These are phyloP conservation scores for Ageneiosus marmoratus DNA, from an alignment of 2,113 vertebrate genomes.

Conservation along the genomic window DNA sequence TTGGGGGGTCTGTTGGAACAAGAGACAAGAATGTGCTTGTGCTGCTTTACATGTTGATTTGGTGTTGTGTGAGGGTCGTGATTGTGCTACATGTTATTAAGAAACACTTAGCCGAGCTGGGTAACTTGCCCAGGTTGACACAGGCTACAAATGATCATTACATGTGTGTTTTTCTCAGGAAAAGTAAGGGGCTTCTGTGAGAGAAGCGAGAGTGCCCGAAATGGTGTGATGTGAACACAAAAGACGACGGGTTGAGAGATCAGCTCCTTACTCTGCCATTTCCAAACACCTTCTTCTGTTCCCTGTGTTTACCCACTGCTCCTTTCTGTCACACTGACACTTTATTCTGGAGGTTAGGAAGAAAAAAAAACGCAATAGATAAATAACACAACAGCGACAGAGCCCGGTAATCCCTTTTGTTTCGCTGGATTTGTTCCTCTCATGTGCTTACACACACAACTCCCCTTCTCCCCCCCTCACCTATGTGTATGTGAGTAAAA, in stretches of 20 bases:
- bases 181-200: neutral
- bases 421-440: conserved; percentile 57
- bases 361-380: conserved; percentile 54
- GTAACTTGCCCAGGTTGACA: neutral
- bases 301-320: conserved; percentile 50
- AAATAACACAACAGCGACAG: conserved; percentile 59
- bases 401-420: conserved; percentile 61
- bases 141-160: conserved; percentile 13
- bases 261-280: conserved; percentile 49
- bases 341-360: conserved; percentile 40
- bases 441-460: conserved; percentile 44
- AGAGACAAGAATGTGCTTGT: neutral
- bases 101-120: neutral
- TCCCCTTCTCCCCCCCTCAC: neutral
- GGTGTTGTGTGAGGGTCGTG: neutral
- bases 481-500: conserved; percentile 49
- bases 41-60: conserved; percentile 3
- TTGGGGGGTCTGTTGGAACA: neutral
- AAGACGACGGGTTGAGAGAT: conserved; percentile 51
- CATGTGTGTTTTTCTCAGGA: neutral
- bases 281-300: conserved; percentile 51
- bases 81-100: conserved; percentile 16
- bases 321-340: conserved; percentile 52
- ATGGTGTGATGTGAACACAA: conserved; percentile 42
- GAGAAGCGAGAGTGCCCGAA: neutral